phyloP scores from a whole-genome alignment of 2,113 vertebrate genomes.

The Cyprinodon brontotheroides region DNA sequence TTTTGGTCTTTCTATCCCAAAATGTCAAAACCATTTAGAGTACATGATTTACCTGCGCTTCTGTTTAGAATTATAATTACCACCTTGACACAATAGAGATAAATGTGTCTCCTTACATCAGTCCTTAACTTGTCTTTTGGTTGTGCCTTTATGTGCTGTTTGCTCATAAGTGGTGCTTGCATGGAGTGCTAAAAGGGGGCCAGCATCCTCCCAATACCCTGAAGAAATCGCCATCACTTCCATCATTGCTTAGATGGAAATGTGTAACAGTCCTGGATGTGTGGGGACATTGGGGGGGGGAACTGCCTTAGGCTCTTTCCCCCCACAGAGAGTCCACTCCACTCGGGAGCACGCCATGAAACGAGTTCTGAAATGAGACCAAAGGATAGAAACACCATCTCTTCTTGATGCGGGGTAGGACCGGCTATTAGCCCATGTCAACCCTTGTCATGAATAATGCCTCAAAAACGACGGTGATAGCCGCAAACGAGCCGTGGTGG shows the following conservation, averaged over 20 bases:
- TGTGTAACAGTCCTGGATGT: constrained; percentile 50
- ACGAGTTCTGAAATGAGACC: constrained; percentile 59
- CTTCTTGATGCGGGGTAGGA: constrained; percentile 51
- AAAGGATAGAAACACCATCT: constrained; percentile 55
- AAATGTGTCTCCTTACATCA: constrained; percentile 9
- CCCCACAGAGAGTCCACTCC: constrained; percentile 59
- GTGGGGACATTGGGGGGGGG: constrained; percentile 14
- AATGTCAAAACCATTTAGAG: constrained; percentile 62
- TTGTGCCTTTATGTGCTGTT: constrained; percentile 26
- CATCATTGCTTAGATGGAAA: constrained; percentile 59
- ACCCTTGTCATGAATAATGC: constrained; percentile 55
- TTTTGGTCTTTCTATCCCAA: constrained; percentile 42
- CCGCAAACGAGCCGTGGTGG: constrained; percentile 34
- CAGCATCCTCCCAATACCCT: constrained; percentile 46
- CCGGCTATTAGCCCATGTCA: constrained; percentile 67
- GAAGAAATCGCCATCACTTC: constrained; percentile 67
- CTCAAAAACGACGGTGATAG: constrained; percentile 39
- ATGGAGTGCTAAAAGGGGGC: constrained; percentile 17
- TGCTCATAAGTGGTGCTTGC: constrained; percentile 28
- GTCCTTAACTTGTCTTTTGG: neutral
- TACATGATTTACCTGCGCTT: constrained; percentile 11
- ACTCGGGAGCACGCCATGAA: constrained; percentile 48
- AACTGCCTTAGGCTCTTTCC: constrained; percentile 61
- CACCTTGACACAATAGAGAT: constrained; percentile 1
- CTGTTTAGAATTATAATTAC: constrained; percentile 24